Conservation (phyloP, 2,888 invertebrate genomes). For the Miltochrista miniata region DNA sequence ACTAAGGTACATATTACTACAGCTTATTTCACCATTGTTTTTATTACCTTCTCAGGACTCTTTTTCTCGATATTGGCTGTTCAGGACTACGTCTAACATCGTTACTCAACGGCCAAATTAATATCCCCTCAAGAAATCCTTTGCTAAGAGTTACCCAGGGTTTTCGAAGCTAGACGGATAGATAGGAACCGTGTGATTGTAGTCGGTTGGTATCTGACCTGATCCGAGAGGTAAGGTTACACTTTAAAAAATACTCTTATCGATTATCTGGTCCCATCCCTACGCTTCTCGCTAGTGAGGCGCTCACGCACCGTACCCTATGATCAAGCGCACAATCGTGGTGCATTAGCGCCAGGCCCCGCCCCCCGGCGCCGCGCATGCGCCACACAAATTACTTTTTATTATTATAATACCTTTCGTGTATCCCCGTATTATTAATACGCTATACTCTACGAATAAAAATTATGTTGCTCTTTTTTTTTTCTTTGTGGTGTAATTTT, state of each 20-base stretch:
- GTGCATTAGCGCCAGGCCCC: constrained; percentile 47
- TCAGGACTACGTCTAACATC: no score
- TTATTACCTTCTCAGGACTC: no score
- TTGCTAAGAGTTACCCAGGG: no score
- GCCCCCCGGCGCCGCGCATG: constrained; percentile 37
- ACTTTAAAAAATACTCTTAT: neutral
- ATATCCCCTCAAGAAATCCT: no score
- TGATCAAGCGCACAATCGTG: constrained; percentile 48
- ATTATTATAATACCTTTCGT: constrained; percentile 39
- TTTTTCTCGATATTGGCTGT: no score
- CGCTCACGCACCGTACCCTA: constrained; percentile 40
- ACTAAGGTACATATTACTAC: no score
- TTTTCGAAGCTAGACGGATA: no score
- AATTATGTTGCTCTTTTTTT: constrained; percentile 23
- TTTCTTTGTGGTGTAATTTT: constrained; percentile 30
- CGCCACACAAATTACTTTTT: constrained; percentile 42
- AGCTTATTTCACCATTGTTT: no score
- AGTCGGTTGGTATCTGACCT: no score
- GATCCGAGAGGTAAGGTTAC: no score
- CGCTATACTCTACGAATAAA: constrained; percentile 7
- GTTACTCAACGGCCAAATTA: no score
- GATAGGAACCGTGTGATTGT: no score
- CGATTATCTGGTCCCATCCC: constrained; percentile 4
- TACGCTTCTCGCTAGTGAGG: constrained; percentile 20
- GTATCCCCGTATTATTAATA: constrained; percentile 31